Evolutionary conservation across 2,888 invertebrate genomes (phyloP).

Genomic region (Macrosiphum euphorbiae): DNA sequence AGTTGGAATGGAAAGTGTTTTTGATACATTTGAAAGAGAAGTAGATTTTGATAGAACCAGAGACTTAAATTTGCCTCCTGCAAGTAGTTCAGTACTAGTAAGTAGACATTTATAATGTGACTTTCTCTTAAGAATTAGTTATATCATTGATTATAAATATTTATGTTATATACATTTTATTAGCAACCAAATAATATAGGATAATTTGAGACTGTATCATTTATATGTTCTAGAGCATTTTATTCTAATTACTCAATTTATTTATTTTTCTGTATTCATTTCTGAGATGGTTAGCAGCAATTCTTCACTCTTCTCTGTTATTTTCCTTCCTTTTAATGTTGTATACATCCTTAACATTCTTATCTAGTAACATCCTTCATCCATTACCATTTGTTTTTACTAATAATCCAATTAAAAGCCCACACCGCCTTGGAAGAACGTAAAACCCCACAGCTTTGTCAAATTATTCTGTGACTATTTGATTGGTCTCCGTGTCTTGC

Average conservation of each 20-base stretch:
- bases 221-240: not conserved
- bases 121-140: not conserved
- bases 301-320: not conserved
- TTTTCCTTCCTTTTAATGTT: not conserved
- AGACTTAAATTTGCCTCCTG: not conserved
- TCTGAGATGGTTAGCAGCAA: not conserved
- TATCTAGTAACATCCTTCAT: not conserved
- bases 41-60: not conserved
- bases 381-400: not conserved
- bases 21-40: constrained; percentile 5
- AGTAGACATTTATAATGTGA: not conserved
- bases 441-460: too few species aligned
- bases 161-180: not conserved
- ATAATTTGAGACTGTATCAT: not conserved
- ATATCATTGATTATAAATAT: not conserved
- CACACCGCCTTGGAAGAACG: too few species aligned
- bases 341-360: not conserved
- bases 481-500: too few species aligned
- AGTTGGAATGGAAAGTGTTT: constrained; percentile 33
- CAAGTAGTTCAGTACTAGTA: not conserved
- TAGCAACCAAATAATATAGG: not conserved
- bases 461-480: too few species aligned
- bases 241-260: not conserved
- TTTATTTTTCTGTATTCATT: not conserved
- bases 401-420: not conserved